Percentiles rank a stretch among this genome's conserved stretches.
Evolutionary conservation across 2,113 vertebrate species (phyloP).

Genomic region (Azemiops feae): DNA sequence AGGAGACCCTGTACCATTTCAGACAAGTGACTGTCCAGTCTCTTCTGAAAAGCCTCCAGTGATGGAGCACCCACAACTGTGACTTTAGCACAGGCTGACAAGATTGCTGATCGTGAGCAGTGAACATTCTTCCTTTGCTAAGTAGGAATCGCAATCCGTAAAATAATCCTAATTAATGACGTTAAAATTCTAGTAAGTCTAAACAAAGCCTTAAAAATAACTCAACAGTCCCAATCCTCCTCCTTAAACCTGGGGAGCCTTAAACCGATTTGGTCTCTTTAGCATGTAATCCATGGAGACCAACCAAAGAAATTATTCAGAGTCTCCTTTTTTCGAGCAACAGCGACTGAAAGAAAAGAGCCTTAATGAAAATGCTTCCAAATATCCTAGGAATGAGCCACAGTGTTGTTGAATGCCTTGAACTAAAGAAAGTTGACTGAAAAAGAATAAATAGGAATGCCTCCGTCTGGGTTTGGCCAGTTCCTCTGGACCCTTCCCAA

Average conservation of each 20-base stretch:
- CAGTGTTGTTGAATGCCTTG: accelerated
- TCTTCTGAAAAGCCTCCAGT: no score
- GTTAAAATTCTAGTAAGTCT: neutral
- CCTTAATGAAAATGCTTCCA: accelerated
- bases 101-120: no score
- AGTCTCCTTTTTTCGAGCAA: neutral
- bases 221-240: neutral
- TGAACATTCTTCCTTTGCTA: no score
- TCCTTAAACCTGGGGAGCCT: neutral
- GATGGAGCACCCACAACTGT: no score
- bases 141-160: no score
- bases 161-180: no score
- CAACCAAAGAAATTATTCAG: neutral
- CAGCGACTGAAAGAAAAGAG: neutral
- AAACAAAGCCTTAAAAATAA: neutral
- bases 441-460: neutral
- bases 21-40: no score
- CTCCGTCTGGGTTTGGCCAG: neutral
- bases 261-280: neutral
- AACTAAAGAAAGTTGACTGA: neutral
- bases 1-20: no score
- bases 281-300: neutral
- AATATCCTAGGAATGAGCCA: accelerated
- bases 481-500: neutral
- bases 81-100: no score